Evolutionary conservation across 2,113 vertebrate species (phyloP).

Genomic region (Muntiacus muntjak): DNA sequence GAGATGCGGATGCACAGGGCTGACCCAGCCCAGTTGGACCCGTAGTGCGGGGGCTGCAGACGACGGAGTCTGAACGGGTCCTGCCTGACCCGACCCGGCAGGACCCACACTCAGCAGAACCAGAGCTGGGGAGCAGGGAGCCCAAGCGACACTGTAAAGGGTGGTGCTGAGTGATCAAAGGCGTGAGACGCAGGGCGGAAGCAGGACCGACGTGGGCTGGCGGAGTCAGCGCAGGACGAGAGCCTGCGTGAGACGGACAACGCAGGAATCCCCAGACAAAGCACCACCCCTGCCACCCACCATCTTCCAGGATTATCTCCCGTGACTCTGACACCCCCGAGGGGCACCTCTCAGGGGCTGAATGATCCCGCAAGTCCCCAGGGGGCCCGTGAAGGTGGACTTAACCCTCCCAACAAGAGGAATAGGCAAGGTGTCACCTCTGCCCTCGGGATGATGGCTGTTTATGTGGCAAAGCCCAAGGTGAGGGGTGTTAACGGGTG

Average conservation of each 20-base stretch:
- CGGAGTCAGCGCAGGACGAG: rapidly evolving
- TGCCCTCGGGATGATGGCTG: rapidly evolving
- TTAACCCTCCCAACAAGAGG: rapidly evolving
- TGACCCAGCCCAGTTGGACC: rapidly evolving
- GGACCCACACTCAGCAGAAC: not conserved
- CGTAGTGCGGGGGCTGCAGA: rapidly evolving
- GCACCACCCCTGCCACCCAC: not conserved
- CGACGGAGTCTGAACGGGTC: rapidly evolving
- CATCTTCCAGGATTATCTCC: rapidly evolving
- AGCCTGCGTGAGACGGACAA: rapidly evolving
- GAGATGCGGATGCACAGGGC: rapidly evolving
- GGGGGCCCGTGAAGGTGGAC: rapidly evolving
- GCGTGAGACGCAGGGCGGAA: rapidly evolving
- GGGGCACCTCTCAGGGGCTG: rapidly evolving
- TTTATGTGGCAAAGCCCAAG: rapidly evolving
- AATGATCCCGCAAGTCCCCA: rapidly evolving
- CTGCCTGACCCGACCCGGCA: rapidly evolving
- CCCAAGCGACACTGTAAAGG: not conserved
- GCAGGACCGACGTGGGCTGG: rapidly evolving
- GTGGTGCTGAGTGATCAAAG: rapidly evolving
- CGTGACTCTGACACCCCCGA: rapidly evolving
- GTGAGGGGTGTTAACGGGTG: rapidly evolving
- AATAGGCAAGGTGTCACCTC: not conserved
- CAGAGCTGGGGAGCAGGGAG: not conserved
- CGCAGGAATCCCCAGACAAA: rapidly evolving